Percentiles rank a stretch among this genome's conserved stretches.
Conservation (phyloP, 2,797 vertebrate species). For the Odontamblyopus lacepedii region DNA sequence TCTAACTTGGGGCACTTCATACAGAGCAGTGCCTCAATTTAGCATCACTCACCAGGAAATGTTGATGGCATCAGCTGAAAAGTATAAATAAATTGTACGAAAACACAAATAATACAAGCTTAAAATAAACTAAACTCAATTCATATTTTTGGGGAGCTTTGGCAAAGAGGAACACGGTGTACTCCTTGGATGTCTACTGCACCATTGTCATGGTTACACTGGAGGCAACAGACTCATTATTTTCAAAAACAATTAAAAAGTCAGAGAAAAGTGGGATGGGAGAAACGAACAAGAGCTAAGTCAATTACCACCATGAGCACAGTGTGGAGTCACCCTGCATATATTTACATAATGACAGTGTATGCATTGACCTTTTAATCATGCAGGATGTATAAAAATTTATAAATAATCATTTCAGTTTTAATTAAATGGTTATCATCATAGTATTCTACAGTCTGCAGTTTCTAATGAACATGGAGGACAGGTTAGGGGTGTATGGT, state of each 20-base stretch:
- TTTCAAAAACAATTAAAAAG: slow-evolving; percentile 6
- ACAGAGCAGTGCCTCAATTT: too few relatives aligned
- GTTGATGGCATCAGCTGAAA: too few relatives aligned
- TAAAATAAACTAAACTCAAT: neutral
- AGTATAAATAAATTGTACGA: neutral
- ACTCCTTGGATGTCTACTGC: neutral
- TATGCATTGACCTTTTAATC: neutral
- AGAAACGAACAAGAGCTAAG: neutral
- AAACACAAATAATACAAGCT: neutral
- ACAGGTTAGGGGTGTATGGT: too few relatives aligned
- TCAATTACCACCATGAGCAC: neutral
- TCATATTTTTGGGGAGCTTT: neutral
- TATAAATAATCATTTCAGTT: too few relatives aligned
- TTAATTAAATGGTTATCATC: too few relatives aligned
- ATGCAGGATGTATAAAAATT: too few relatives aligned
- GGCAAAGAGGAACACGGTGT: neutral
- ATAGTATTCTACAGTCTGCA: too few relatives aligned
- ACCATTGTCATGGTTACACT: neutral
- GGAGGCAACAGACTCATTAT: slow-evolving; percentile 5
- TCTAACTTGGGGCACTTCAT: too few relatives aligned
- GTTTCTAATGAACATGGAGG: too few relatives aligned
- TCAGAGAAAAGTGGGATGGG: neutral
- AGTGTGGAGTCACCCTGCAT: neutral
- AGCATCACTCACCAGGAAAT: too few relatives aligned
- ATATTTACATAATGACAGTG: neutral